Percentiles rank a stretch among this genome's conserved stretches.
Evolutionary conservation across 2,113 vertebrate genomes (phyloP).

Genomic region (Ornithorhynchus anatinus): DNA sequence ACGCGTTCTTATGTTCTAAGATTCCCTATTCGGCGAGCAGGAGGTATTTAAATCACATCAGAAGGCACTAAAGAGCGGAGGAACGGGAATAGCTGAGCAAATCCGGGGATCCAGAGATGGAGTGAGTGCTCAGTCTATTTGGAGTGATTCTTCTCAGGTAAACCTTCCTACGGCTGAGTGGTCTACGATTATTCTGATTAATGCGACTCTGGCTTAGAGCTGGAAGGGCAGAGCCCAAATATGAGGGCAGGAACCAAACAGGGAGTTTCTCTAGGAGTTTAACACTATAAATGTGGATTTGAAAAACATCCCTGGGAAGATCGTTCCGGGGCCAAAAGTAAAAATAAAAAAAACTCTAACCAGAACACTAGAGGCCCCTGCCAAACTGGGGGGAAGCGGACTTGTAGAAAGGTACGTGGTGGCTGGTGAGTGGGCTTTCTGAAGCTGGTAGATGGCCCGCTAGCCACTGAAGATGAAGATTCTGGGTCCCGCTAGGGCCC

Average conservation of each 20-base stretch:
- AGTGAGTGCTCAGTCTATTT: background rate
- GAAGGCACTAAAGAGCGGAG: conserved; percentile 12
- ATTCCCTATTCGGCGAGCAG: background rate
- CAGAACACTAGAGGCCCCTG: too few species aligned
- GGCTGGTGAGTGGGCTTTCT: too few species aligned
- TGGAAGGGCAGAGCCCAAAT: background rate
- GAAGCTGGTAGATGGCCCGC: too few species aligned
- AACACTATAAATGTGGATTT: conserved; percentile 12
- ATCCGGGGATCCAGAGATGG: background rate
- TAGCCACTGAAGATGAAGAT: too few species aligned
- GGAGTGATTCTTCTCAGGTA: background rate
- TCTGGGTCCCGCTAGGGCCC: too few species aligned
- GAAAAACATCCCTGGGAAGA: background rate
- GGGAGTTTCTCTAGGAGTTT: conserved; percentile 8
- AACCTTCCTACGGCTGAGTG: background rate
- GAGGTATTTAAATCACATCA: conserved; percentile 15
- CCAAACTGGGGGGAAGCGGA: too few species aligned
- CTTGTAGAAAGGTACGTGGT: too few species aligned
- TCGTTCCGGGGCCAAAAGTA: background rate
- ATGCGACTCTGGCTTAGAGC: background rate
- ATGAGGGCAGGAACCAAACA: background rate
- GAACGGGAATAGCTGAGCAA: background rate
- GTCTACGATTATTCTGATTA: conserved; percentile 15
- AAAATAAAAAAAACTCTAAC: background rate
- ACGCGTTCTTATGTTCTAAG: conserved; percentile 10